A percentile compares a stretch with the other conserved stretches of the same genome.
phyloP scores from a whole-genome alignment of 2,888 invertebrate genomes.

The Drosophila suboccidentalis region DNA sequence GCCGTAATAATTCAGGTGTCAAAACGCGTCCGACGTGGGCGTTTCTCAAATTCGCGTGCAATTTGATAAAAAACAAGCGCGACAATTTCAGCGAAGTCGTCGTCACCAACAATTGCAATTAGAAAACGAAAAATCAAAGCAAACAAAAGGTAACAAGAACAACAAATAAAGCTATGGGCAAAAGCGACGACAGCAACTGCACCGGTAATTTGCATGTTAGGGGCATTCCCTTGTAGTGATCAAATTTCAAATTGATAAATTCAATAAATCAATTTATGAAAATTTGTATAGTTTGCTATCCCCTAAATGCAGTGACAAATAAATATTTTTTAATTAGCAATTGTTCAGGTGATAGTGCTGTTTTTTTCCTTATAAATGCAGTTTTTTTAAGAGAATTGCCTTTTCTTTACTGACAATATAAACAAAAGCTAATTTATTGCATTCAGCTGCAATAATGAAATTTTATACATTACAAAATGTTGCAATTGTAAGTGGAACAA shows the following conservation, averaged over 20 bases:
- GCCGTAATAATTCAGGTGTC: conserved; percentile 57
- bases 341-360: conserved; percentile 1
- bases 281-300: background rate
- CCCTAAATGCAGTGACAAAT: background rate
- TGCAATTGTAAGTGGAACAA: conserved; percentile 17
- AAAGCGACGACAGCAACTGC: conserved; percentile 16
- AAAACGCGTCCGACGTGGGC: conserved; percentile 44
- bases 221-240: conserved; percentile 6
- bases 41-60: conserved; percentile 47
- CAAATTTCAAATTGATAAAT: background rate
- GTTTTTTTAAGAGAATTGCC: background rate
- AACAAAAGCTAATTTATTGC: conserved; percentile 7
- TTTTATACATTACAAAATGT: background rate
- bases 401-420: conserved; percentile 4
- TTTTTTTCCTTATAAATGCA: background rate
- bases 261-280: background rate
- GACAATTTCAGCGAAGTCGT: conserved; percentile 36
- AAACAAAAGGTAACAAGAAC: conserved; percentile 26
- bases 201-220: conserved; percentile 13
- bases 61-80: conserved; percentile 39
- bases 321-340: background rate
- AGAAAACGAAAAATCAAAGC: conserved; percentile 28
- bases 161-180: conserved; percentile 11
- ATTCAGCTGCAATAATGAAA: conserved; percentile 13
- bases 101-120: conserved; percentile 13